These are phyloP conservation scores for Trachelus tabidus DNA, from an alignment of 2,888 invertebrate species.

Conservation along the genomic window DNA sequence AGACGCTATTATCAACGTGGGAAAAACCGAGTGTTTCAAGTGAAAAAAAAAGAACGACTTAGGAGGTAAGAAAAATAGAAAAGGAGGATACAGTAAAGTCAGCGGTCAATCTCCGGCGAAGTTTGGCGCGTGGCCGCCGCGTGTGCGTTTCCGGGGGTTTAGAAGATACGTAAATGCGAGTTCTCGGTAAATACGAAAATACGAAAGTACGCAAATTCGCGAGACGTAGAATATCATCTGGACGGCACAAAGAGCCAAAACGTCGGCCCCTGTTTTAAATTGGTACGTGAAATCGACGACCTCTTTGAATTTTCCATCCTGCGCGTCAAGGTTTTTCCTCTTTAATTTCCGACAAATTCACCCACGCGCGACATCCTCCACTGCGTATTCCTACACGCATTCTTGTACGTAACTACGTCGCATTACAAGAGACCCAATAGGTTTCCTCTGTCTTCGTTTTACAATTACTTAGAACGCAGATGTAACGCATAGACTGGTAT, in stretches of 20 bases:
- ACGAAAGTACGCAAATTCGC: constrained; percentile 36
- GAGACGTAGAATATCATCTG: constrained; percentile 31
- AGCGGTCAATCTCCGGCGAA: neutral
- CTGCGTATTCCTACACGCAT: neutral
- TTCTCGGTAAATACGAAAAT: constrained; percentile 43
- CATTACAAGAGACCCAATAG: neutral
- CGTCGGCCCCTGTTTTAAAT: neutral
- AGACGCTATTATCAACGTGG: neutral
- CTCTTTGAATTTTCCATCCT: neutral
- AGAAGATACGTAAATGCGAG: constrained; percentile 14
- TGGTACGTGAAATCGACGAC: neutral
- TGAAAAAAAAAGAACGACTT: neutral
- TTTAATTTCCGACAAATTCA: neutral
- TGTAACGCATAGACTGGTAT: neutral
- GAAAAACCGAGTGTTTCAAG: neutral
- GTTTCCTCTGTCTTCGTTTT: neutral
- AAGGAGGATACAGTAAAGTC: neutral
- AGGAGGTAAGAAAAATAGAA: neutral
- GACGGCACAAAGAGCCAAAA: neutral
- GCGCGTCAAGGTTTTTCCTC: neutral
- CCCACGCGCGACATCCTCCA: neutral
- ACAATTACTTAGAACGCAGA: neutral
- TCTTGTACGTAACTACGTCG: neutral
- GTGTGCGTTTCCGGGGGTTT: neutral
- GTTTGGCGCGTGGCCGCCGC: neutral